Evolutionary conservation across 2,888 invertebrate genomes (phyloP), one percentile per base, ranked within the genome.

Genomic region (Aleiodes leptofemur): DNA sequence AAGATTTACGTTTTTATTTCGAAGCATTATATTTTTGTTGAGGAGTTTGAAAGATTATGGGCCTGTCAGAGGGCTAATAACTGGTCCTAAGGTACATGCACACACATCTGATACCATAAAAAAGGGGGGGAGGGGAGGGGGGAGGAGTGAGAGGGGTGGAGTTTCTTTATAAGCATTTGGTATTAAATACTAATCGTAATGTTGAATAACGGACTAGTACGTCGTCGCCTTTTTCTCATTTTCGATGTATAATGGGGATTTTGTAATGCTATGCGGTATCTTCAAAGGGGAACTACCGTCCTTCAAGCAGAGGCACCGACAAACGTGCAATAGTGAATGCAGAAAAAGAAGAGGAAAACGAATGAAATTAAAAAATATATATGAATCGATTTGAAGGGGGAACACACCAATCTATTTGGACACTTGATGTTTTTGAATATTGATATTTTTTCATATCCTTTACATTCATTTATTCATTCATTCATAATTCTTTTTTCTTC

Each of bases 41-140:
- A 76, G 77, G 61, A 75, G 57, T 51, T 57, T 72, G 74, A 76
- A 70, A 87, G 86, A 88, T 88, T 88, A 88, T 85, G 85, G 88
- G 86, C 86, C 86, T 88, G 88, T 88, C 88, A 88, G 84, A 79
- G 81, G 83, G 76, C 87, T 89, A 89, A 89, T 89, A 88, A 89
- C 87, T 88, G 85, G 86, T 86, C 84, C 78, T 76, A 81, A 23
- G 31, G 51, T 57, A 56, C 55, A 59, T 50, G 72, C 29, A 68
- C 83, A 68, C 83, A 83, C 86, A 87, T 87, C 86, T 87, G 87
- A 88, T 87, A 51, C 51, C 51, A 68, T 53, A 68, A 51, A 68
- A 68, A 68, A 68, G n/a, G 68, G 68, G 29, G 51, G 86, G n/a
- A n/a, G n/a, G n/a, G n/a, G n/a, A n/a, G n/a, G n/a, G n/a, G n/a